These are phyloP conservation scores for Sesamia nonagrioides DNA, from an alignment of 1,140 invertebrate genomes.

Conservation along the genomic window DNA sequence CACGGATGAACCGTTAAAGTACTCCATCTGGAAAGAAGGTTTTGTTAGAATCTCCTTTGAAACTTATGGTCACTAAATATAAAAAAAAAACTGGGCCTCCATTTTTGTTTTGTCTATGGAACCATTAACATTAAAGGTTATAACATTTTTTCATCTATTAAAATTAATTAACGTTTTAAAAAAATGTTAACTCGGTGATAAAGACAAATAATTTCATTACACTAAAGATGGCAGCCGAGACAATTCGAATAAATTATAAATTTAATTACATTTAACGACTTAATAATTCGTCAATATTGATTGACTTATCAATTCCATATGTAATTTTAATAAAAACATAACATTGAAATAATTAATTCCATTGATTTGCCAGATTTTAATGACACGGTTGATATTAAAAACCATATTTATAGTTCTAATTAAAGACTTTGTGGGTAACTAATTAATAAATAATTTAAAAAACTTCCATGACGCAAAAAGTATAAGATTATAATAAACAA, in stretches of 20 bases:
- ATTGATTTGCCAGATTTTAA: neutral
- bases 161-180: too few species aligned
- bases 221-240: too few species aligned
- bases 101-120: too few species aligned
- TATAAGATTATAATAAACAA: too few species aligned
- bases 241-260: neutral
- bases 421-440: neutral
- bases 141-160: too few species aligned
- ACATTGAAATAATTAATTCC: neutral
- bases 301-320: neutral
- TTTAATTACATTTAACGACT: too few species aligned
- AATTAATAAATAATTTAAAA: neutral
- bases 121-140: too few species aligned
- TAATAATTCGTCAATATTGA: too few species aligned
- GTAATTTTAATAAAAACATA: neutral
- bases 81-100: neutral
- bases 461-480: too few species aligned
- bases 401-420: neutral
- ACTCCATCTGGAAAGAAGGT: conserved; percentile 88
- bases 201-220: too few species aligned
- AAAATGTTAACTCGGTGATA: too few species aligned
- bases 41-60: neutral
- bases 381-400: neutral
- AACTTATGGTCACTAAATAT: too few species aligned
- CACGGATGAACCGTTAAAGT: conserved; percentile 88